Evolutionary conservation across 2,888 invertebrate genomes (phyloP).

Genomic region (Timema podura): DNA sequence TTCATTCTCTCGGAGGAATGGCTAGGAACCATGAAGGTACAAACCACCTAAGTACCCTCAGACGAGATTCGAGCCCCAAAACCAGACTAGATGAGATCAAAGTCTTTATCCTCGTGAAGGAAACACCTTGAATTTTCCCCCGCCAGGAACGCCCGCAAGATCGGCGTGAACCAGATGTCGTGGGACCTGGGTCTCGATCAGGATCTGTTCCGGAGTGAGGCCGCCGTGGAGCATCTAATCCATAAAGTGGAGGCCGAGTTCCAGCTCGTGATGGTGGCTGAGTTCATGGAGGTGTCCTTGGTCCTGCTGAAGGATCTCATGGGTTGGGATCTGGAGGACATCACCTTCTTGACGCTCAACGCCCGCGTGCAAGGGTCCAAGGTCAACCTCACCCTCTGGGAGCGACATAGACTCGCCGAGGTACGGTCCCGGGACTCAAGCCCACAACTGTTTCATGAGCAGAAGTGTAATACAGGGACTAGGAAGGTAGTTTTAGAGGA

Average conservation of each 20-base stretch:
- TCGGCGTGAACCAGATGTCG: constrained; percentile 13
- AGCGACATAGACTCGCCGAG: background rate
- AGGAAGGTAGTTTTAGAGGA: too few relatives aligned
- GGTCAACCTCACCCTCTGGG: constrained; percentile 2
- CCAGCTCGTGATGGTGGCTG: constrained; percentile 10
- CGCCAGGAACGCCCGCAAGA: background rate
- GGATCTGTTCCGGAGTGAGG: background rate
- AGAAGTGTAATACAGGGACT: too few relatives aligned
- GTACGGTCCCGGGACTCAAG: too few relatives aligned
- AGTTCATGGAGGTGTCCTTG: constrained; percentile 7
- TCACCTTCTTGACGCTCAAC: constrained; percentile 10
- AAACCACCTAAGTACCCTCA: too few relatives aligned
- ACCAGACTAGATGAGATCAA: too few relatives aligned
- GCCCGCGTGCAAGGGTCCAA: background rate
- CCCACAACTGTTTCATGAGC: too few relatives aligned
- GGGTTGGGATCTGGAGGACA: constrained; percentile 6
- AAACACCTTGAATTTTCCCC: too few relatives aligned
- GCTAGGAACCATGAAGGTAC: too few relatives aligned
- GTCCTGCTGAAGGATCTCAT: constrained; percentile 8
- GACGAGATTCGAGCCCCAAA: too few relatives aligned
- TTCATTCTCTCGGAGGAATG: too few relatives aligned
- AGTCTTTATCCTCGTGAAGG: too few relatives aligned
- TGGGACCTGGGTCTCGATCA: constrained; percentile 10
- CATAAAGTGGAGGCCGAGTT: constrained; percentile 4
- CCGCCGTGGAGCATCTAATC: background rate